phyloP scores from a whole-genome alignment of 2,113 vertebrate genomes.

The Xiphophorus maculatus region DNA sequence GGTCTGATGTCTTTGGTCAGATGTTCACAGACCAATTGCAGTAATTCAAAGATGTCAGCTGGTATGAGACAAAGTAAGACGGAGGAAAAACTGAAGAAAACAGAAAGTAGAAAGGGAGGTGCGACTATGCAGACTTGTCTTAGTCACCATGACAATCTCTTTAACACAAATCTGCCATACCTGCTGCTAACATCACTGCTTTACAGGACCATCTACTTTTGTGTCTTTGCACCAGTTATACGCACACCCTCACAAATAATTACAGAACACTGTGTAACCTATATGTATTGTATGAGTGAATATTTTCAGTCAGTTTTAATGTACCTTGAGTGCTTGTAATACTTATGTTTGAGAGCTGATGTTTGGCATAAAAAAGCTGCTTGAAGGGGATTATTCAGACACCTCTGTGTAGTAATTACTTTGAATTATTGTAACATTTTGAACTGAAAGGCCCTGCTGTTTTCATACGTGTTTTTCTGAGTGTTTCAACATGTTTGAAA shows the following conservation, averaged over 20 bases:
- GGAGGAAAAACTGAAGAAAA: slow-evolving; percentile 24
- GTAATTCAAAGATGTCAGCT: slow-evolving; percentile 21
- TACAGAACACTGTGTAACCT: not conserved
- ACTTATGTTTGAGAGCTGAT: slow-evolving; percentile 53
- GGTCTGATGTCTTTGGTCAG: not conserved
- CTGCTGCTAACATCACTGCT: slow-evolving; percentile 59
- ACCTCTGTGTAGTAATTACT: slow-evolving; percentile 44
- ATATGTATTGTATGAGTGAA: not conserved
- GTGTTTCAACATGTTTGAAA: slow-evolving; percentile 1
- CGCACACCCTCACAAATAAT: not conserved
- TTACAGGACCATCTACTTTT: slow-evolving; percentile 23
- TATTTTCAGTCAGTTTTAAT: slow-evolving; percentile 33
- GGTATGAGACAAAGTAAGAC: slow-evolving; percentile 41
- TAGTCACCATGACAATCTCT: slow-evolving; percentile 74
- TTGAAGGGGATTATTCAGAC: slow-evolving; percentile 46
- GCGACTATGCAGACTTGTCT: slow-evolving; percentile 53
- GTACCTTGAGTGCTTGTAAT: slow-evolving; percentile 37
- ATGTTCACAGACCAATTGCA: slow-evolving; percentile 5
- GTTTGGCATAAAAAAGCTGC: slow-evolving; percentile 49
- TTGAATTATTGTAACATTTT: slow-evolving; percentile 45
- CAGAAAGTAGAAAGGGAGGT: slow-evolving; percentile 34
- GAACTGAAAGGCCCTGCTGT: slow-evolving; percentile 1
- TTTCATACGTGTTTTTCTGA: not conserved
- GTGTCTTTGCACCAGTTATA: slow-evolving; percentile 15
- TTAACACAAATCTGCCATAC: slow-evolving; percentile 74